phyloP scores from a whole-genome alignment of 2,888 invertebrate species.

The Lottia gigantea region DNA sequence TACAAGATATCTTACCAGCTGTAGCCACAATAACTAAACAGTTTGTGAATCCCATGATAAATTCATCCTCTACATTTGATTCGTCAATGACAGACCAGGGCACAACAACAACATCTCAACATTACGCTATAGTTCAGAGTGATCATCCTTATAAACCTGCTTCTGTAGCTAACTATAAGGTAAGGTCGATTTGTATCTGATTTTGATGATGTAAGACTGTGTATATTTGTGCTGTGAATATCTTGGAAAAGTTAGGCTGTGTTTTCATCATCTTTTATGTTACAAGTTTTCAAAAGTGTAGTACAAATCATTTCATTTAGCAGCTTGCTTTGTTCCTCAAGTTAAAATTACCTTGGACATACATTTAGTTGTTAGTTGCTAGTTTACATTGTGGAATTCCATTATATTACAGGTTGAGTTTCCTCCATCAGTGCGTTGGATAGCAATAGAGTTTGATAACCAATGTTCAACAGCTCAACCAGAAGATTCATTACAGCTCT shows the following conservation, averaged over 20 bases:
- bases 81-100: constrained; percentile 31
- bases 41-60: constrained; percentile 68
- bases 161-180: constrained; percentile 80
- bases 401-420: constrained; percentile 76
- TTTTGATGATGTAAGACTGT: no score
- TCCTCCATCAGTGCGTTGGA: constrained; percentile 88
- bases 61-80: constrained; percentile 47
- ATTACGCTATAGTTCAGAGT: constrained; percentile 93
- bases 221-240: no score
- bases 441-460: constrained; percentile 92
- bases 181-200: constrained; percentile 29
- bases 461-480: constrained; percentile 92
- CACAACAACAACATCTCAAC: constrained; percentile 79
- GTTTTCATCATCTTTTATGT: no score
- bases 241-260: no score
- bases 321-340: no score
- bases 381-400: no score
- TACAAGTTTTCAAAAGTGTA: no score
- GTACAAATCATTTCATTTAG: no score
- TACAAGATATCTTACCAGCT: constrained; percentile 89
- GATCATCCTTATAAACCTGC: constrained; percentile 94
- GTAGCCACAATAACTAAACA: constrained; percentile 85
- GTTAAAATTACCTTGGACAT: no score
- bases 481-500: constrained; percentile 81
- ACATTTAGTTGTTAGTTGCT: no score